Percentiles rank a stretch among this genome's conserved stretches.
phyloP scores from a whole-genome alignment of 2,113 vertebrate genomes.

The Nymphicus hollandicus region DNA sequence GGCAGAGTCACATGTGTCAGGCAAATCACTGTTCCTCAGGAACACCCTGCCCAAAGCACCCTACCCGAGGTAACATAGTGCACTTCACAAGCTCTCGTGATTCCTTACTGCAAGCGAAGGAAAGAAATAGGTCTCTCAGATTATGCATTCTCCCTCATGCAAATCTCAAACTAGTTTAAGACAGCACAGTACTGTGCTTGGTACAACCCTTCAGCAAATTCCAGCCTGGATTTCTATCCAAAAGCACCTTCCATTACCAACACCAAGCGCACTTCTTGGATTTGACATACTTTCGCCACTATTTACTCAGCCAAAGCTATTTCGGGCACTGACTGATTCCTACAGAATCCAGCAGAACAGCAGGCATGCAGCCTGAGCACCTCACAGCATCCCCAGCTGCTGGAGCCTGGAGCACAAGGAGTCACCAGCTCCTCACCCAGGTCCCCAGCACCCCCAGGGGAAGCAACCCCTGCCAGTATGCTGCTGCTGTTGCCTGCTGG shows the following conservation, averaged over 20 bases:
- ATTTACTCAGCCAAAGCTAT: background rate
- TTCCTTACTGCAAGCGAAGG: background rate
- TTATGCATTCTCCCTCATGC: background rate
- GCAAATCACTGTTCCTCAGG: background rate
- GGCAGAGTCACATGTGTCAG: background rate
- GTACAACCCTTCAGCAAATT: background rate
- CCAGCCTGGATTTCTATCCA: background rate
- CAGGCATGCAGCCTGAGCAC: background rate
- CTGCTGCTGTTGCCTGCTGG: background rate
- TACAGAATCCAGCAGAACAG: background rate
- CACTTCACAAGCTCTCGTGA: background rate
- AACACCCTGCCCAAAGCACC: background rate
- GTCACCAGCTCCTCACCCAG: background rate
- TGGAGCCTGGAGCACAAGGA: background rate
- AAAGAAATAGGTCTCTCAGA: background rate
- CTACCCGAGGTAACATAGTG: fast-evolving
- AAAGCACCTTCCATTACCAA: background rate
- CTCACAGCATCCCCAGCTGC: background rate
- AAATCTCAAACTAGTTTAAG: background rate
- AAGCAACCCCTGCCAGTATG: background rate
- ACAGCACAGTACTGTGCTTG: background rate
- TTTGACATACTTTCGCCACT: background rate
- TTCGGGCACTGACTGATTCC: background rate
- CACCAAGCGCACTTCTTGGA: background rate
- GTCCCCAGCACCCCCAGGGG: background rate